A percentile compares a stretch with the other conserved stretches of the same genome.
These are phyloP conservation scores for Hybognathus amarus DNA, from an alignment of 2,797 vertebrate species.

Conservation along the genomic window DNA sequence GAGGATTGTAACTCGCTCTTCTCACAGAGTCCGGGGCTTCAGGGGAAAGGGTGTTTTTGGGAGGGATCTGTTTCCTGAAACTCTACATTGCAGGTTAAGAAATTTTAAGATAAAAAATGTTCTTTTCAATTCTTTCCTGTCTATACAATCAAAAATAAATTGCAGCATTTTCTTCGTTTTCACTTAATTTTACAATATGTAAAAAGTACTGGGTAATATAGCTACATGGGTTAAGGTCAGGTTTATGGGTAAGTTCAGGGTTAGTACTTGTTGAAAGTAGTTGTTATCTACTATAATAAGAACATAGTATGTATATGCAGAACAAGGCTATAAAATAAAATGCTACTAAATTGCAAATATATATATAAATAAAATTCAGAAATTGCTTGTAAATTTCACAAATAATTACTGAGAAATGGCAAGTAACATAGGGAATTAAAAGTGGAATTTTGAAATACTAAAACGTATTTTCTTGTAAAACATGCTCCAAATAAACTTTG, in stretches of 20 bases:
- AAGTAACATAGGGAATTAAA: not conserved
- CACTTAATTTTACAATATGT: not conserved
- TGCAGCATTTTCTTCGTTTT: not conserved
- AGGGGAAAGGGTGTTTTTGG: not conserved
- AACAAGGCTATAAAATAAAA: not conserved
- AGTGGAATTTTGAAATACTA: not conserved
- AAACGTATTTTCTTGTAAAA: not conserved
- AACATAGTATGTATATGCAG: not conserved
- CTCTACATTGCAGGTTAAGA: constrained; percentile 17
- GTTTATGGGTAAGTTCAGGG: not conserved
- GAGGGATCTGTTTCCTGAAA: constrained; percentile 9
- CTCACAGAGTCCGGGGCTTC: not conserved
- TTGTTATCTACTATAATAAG: not conserved
- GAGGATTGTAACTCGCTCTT: constrained; percentile 24
- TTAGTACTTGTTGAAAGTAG: not conserved
- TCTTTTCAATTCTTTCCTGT: not conserved
- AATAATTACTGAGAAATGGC: not conserved
- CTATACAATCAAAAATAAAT: not conserved
- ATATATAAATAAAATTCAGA: too few species aligned
- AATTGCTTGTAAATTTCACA: not conserved
- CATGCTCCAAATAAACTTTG: not conserved
- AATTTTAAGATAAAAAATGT: not conserved
- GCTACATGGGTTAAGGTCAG: too few species aligned
- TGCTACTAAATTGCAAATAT: not conserved
- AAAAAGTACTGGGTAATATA: not conserved